Percentiles rank a stretch among this genome's conserved stretches.
Evolutionary conservation across 2,888 invertebrate genomes (phyloP).

Genomic region (Drosophila falleni): DNA sequence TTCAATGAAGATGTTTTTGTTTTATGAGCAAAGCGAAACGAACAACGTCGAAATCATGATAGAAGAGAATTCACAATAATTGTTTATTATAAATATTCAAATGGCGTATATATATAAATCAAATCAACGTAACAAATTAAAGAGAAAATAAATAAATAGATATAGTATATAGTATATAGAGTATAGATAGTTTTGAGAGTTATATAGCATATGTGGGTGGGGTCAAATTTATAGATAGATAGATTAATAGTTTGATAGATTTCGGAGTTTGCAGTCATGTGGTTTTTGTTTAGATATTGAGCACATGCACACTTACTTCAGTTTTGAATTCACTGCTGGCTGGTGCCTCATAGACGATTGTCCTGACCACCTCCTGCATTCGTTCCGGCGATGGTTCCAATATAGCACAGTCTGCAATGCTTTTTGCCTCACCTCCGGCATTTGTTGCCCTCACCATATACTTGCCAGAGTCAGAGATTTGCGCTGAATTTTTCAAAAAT

Average conservation of each 20-base stretch:
- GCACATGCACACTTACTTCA: slow-evolving; percentile 85
- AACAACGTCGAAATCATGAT: slow-evolving; percentile 82
- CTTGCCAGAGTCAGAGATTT: slow-evolving; percentile 90
- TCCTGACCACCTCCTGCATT: slow-evolving; percentile 89
- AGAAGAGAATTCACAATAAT: slow-evolving; percentile 82
- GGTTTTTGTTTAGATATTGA: slow-evolving; percentile 70
- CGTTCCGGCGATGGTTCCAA: slow-evolving; percentile 89
- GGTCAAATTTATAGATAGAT: slow-evolving; percentile 34
- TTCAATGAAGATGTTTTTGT: slow-evolving; percentile 14
- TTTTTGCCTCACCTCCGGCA: slow-evolving; percentile 92
- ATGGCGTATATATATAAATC: slow-evolving; percentile 42
- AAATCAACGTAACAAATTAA: slow-evolving; percentile 63
- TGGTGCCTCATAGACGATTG: slow-evolving; percentile 87
- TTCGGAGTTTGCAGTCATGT: slow-evolving; percentile 44
- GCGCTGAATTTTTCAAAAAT: slow-evolving; percentile 84
- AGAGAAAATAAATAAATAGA: slow-evolving; percentile 35
- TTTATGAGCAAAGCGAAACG: slow-evolving; percentile 76
- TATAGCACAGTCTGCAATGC: slow-evolving; percentile 92
- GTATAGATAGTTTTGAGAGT: slow-evolving; percentile 43
- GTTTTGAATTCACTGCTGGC: slow-evolving; percentile 78
- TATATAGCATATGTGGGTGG: slow-evolving; percentile 43
- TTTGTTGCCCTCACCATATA: slow-evolving; percentile 91
- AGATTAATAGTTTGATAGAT: slow-evolving; percentile 40
- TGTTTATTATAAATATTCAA: slow-evolving; percentile 72
- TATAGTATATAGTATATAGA: slow-evolving; percentile 21